Evolutionary conservation across 2,797 vertebrate genomes (phyloP).

Genomic region (Sciaenops ocellatus): DNA sequence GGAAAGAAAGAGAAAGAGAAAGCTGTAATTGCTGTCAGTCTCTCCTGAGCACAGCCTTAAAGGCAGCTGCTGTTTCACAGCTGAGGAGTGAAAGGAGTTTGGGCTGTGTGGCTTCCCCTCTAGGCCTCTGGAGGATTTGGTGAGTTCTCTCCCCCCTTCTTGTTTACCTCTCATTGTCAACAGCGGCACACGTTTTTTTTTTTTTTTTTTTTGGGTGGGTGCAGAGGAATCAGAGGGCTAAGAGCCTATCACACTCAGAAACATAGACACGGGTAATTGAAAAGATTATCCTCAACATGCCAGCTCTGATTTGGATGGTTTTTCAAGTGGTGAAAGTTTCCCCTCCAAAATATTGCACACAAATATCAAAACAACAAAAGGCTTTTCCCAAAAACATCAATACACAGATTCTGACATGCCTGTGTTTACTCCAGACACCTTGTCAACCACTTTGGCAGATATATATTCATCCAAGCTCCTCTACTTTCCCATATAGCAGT

Average conservation of each 20-base stretch:
- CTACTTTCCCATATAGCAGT: slow-evolving; percentile 34
- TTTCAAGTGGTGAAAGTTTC: slow-evolving; percentile 79
- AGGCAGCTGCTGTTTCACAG: slow-evolving; percentile 78
- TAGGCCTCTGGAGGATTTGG: slow-evolving; percentile 85
- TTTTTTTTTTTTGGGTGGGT: slow-evolving; percentile 44
- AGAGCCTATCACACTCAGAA: slow-evolving; percentile 78
- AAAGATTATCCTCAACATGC: slow-evolving; percentile 84
- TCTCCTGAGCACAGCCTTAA: slow-evolving; percentile 81
- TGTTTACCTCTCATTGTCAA: slow-evolving; percentile 89
- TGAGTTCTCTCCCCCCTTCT: slow-evolving; percentile 71
- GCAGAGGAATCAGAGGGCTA: slow-evolving; percentile 77
- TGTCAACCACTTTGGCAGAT: slow-evolving; percentile 79
- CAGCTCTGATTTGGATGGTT: slow-evolving; percentile 80
- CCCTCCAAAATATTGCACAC: slow-evolving; percentile 67
- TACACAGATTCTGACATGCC: slow-evolving; percentile 74
- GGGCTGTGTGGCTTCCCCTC: slow-evolving; percentile 83
- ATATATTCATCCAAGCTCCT: slow-evolving; percentile 64
- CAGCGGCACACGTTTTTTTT: slow-evolving; percentile 69
- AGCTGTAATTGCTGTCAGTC: slow-evolving; percentile 90
- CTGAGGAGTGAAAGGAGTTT: slow-evolving; percentile 78
- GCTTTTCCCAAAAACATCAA: slow-evolving; percentile 72
- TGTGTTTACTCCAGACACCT: slow-evolving; percentile 78
- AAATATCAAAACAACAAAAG: slow-evolving; percentile 75
- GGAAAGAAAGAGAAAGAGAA: slow-evolving; percentile 62
- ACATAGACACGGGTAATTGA: slow-evolving; percentile 86